Evolutionary conservation across 2,888 invertebrate genomes (phyloP).

Genomic region (Polydesmus complanatus): DNA sequence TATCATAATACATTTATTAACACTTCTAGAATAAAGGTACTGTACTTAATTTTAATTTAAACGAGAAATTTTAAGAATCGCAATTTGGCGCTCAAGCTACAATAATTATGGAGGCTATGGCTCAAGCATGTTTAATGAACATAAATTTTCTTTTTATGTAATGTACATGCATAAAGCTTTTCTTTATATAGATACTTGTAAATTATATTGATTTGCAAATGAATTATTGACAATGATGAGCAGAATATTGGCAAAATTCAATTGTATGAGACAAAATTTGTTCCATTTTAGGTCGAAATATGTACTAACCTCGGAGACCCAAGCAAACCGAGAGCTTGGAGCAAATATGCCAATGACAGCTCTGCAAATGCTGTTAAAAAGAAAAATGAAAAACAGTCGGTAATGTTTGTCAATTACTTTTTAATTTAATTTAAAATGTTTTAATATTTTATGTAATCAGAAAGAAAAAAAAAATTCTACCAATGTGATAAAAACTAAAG

Average conservation of each 20-base stretch:
- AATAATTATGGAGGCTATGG: no score
- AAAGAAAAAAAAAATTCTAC: constrained; percentile 12
- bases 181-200: no score
- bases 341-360: constrained; percentile 73
- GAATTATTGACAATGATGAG: no score
- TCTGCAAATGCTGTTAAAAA: constrained; percentile 50
- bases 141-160: no score
- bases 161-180: no score
- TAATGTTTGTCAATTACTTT: no score
- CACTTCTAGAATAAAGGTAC: constrained; percentile 58
- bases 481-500: background rate
- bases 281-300: constrained; percentile 41
- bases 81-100: no score
- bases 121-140: no score
- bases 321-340: constrained; percentile 78
- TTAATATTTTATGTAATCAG: constrained; percentile 17
- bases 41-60: background rate
- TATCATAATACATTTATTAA: constrained; percentile 75
- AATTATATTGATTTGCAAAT: no score
- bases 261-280: background rate
- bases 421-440: no score
- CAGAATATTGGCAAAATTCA: background rate
- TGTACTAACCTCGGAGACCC: constrained; percentile 34
- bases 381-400: no score
- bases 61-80: background rate